A percentile compares a stretch with the other conserved stretches of the same genome.
Evolutionary conservation across 1,140 invertebrate species (phyloP).

Genomic region (Heliothis subflexa): DNA sequence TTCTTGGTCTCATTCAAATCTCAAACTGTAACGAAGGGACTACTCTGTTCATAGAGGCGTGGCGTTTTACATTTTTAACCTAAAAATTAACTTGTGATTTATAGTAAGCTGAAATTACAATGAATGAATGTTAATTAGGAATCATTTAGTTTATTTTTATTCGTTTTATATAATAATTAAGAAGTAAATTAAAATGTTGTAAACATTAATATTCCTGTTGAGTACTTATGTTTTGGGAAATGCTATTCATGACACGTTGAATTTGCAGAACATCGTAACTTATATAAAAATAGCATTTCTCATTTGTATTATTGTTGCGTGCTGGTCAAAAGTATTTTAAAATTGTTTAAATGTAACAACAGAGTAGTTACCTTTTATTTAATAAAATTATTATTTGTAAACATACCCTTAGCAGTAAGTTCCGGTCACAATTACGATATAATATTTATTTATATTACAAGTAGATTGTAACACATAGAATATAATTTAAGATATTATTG

Average conservation of each 20-base stretch:
- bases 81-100: conserved; percentile 15
- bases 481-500: conserved; percentile 57
- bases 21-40: conserved; percentile 33
- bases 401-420: conserved; percentile 47
- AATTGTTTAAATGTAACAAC: conserved; percentile 3
- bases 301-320: neutral
- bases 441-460: conserved; percentile 54
- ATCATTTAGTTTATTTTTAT: conserved; percentile 19
- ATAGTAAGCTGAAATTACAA: conserved; percentile 35
- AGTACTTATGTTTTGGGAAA: conserved; percentile 8
- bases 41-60: conserved; percentile 32
- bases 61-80: conserved; percentile 25
- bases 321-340: neutral
- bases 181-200: conserved; percentile 20
- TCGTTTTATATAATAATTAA: conserved; percentile 30
- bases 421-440: conserved; percentile 58
- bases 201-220: conserved; percentile 25
- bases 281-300: neutral
- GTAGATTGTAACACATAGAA: conserved; percentile 55
- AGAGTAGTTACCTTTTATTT: conserved; percentile 47
- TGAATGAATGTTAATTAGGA: conserved; percentile 32
- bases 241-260: neutral
- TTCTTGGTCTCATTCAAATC: conserved; percentile 42
- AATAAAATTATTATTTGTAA: conserved; percentile 29
- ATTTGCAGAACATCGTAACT: neutral